These are phyloP conservation scores for Pollenia griseotomentosa DNA, from an alignment of 2,888 invertebrate species.

Conservation along the genomic window DNA sequence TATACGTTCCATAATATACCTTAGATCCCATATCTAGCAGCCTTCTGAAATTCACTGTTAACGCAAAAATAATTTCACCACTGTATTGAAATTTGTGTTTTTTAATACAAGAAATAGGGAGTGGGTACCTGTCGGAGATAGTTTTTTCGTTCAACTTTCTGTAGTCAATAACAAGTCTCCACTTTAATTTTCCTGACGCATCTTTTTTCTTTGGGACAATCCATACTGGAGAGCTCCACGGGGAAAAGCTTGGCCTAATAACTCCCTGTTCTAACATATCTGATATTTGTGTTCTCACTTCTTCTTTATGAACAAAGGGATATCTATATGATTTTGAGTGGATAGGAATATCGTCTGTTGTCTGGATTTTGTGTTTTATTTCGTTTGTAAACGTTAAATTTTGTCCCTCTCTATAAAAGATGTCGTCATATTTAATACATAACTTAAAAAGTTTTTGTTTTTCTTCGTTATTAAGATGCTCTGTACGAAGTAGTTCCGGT, in stretches of 20 bases:
- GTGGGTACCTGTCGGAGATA: too few species aligned
- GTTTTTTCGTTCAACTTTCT: too few species aligned
- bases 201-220: too few species aligned
- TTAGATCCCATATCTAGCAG: too few species aligned
- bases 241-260: conserved; percentile 2
- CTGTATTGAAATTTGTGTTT: too few species aligned
- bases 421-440: conserved; percentile 21
- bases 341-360: conserved; percentile 8
- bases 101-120: too few species aligned
- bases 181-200: too few species aligned
- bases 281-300: background rate
- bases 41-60: too few species aligned
- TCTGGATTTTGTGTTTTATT: conserved; percentile 22
- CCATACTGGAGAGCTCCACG: conserved; percentile 36
- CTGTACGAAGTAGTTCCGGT: conserved; percentile 17
- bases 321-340: conserved; percentile 15
- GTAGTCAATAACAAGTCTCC: too few species aligned
- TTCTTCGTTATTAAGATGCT: conserved; percentile 41
- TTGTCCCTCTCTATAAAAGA: conserved; percentile 19
- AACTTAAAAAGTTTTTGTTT: conserved; percentile 27
- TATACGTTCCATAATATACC: too few species aligned
- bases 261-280: conserved; percentile 9
- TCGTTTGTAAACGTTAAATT: conserved; percentile 12
- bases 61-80: too few species aligned
- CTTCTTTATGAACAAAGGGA: background rate